Percentiles rank a stretch among this genome's conserved stretches.
These are phyloP conservation scores for Phyllopteryx taeniolatus DNA, from an alignment of 2,113 vertebrate species.

Conservation along the genomic window DNA sequence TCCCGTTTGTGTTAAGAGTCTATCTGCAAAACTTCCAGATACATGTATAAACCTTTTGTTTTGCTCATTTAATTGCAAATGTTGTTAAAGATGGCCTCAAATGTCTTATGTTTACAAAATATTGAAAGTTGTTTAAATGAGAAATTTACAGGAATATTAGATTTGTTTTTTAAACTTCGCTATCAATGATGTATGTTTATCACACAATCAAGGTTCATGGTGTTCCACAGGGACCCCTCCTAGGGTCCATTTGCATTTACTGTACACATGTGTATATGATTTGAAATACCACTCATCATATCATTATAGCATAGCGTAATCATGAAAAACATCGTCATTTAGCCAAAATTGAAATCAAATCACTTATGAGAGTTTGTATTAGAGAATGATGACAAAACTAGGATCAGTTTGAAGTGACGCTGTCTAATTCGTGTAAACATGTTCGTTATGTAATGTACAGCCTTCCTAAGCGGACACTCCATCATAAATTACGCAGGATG, in stretches of 20 bases:
- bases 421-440: no score
- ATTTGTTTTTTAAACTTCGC: no score
- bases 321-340: no score
- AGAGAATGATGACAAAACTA: no score
- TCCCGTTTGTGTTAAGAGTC: conserved; percentile 42
- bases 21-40: not conserved
- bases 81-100: not conserved
- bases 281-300: no score
- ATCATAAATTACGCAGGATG: no score
- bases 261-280: not conserved
- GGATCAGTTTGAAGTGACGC: no score
- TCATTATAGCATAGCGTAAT: no score
- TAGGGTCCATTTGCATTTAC: not conserved
- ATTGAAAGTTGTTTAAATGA: not conserved
- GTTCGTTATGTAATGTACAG: no score
- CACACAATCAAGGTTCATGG: not conserved
- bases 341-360: no score
- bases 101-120: not conserved
- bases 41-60: not conserved
- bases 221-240: not conserved
- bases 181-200: not conserved
- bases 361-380: no score
- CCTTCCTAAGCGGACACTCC: no score
- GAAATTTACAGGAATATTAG: not conserved
- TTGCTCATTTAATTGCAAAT: not conserved